Conservation (phyloP, 2,797 vertebrate species). For the Coccyzus lansbergi region DNA sequence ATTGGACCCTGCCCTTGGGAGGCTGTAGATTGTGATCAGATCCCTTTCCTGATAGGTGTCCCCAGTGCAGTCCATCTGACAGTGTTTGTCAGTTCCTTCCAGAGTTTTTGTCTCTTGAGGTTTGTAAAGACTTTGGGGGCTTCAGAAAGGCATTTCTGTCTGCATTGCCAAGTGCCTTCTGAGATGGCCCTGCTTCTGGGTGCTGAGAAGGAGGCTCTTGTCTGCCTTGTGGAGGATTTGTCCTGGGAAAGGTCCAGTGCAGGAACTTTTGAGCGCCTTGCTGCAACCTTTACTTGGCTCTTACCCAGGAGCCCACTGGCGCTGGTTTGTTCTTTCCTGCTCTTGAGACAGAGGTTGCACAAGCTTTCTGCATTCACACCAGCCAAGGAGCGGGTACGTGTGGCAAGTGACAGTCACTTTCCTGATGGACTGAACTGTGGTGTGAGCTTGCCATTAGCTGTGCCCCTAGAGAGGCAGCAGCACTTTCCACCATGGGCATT, state of each 20-base stretch:
- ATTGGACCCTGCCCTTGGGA: not conserved
- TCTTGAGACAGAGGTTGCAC: not conserved
- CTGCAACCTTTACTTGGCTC: not conserved
- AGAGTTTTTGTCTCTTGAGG: not conserved
- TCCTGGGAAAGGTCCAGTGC: not conserved
- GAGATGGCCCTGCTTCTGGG: not conserved
- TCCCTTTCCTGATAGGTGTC: not conserved
- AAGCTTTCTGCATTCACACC: rapidly evolving
- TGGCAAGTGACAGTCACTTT: rapidly evolving
- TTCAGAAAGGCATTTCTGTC: not conserved
- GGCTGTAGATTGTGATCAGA: not conserved
- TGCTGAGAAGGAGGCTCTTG: not conserved
- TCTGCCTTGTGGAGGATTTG: not conserved
- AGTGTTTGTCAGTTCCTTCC: not conserved
- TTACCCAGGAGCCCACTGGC: not conserved
- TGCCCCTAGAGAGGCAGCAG: not conserved
- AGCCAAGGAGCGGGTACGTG: rapidly evolving
- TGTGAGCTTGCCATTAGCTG: not conserved
- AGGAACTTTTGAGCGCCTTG: not conserved
- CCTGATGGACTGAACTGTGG: not conserved
- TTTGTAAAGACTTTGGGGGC: not conserved
- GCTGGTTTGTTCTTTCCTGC: not conserved
- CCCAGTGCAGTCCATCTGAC: not conserved
- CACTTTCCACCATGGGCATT: rapidly evolving
- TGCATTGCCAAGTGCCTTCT: not conserved